These are phyloP conservation scores for Cnemophilus loriae DNA, from an alignment of 2,113 vertebrate genomes.

Conservation along the genomic window DNA sequence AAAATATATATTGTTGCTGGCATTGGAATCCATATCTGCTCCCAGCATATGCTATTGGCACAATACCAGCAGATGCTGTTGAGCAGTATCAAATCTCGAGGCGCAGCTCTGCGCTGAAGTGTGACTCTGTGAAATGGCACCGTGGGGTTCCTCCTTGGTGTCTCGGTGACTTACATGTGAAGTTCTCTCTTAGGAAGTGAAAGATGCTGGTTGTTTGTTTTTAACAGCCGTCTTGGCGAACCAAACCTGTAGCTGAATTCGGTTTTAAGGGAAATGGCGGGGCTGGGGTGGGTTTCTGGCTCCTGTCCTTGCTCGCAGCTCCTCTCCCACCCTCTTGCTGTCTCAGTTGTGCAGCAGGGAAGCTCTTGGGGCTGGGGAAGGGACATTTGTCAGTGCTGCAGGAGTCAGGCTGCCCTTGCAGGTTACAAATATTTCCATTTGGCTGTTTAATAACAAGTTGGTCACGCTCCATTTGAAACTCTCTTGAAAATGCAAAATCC, in stretches of 20 bases:
- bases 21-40: slow-evolving; percentile 27
- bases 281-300: background rate
- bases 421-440: background rate
- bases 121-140: slow-evolving; percentile 33
- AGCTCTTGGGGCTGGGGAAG: background rate
- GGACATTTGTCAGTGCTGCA: background rate
- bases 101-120: slow-evolving; percentile 18
- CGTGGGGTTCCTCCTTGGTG: background rate
- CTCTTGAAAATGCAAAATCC: background rate
- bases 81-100: background rate
- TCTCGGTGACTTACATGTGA: background rate
- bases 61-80: slow-evolving; percentile 58
- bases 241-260: background rate
- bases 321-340: background rate
- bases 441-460: background rate
- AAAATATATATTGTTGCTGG: slow-evolving; percentile 49
- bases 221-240: background rate
- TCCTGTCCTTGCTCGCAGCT: background rate
- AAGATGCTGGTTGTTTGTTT: background rate
- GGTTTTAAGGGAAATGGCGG: background rate
- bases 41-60: slow-evolving; percentile 58
- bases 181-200: background rate
- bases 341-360: background rate
- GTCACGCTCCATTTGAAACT: background rate
- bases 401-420: background rate